Percentiles rank a stretch among this genome's conserved stretches.
Conservation (phyloP, 2,888 invertebrate species). For the Eristalinus aeneus region DNA sequence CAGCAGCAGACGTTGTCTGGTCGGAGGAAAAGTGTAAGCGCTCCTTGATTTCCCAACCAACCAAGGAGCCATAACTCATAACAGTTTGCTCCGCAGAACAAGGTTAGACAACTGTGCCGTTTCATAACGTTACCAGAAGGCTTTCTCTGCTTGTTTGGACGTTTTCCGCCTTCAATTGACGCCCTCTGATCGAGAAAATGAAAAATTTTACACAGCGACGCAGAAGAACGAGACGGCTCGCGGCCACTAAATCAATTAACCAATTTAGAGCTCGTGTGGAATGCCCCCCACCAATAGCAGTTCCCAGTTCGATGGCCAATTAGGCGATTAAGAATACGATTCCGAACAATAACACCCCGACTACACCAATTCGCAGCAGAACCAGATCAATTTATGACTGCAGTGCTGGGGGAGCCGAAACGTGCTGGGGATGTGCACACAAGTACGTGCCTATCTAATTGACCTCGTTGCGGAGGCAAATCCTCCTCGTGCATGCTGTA, state of each 20-base stretch:
- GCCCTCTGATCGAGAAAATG: constrained; percentile 4
- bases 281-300: neutral
- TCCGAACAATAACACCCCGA: neutral
- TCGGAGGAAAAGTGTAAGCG: neutral
- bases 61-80: neutral
- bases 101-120: constrained; percentile 26
- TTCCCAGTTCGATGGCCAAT: neutral
- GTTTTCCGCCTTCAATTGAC: neutral
- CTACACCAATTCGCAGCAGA: neutral
- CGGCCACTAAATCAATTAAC: constrained; percentile 57
- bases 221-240: constrained; percentile 21
- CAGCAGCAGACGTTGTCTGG: constrained; percentile 10
- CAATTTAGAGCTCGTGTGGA: constrained; percentile 41
- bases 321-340: constrained; percentile 4
- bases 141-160: neutral
- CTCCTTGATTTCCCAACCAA: neutral
- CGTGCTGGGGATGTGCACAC: neutral
- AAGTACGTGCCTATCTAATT: constrained; percentile 4
- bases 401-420: neutral
- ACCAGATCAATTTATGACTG: neutral
- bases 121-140: constrained; percentile 1
- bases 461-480: neutral
- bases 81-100: neutral
- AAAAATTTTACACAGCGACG: constrained; percentile 3
- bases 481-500: neutral